These are phyloP conservation scores for Sebastes diaconus DNA, from an alignment of 2,797 vertebrate genomes.

Conservation along the genomic window DNA sequence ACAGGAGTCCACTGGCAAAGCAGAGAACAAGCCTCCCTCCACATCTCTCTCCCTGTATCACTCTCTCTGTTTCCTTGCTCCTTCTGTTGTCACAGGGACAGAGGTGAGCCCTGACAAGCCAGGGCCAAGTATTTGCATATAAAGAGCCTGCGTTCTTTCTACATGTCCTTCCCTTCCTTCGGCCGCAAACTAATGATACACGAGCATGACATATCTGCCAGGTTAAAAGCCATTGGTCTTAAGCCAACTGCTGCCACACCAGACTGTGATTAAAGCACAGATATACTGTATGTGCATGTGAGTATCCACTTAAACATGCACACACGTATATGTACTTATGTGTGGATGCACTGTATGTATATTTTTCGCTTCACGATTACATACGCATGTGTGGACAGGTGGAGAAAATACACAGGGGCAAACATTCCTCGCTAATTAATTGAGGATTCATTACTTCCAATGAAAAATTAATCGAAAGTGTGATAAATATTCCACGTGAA, in stretches of 20 bases:
- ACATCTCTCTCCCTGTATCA: constrained; percentile 41
- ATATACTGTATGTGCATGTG: constrained; percentile 15
- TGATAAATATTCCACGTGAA: constrained; percentile 58
- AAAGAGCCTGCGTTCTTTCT: constrained; percentile 61
- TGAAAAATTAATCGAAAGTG: constrained; percentile 45
- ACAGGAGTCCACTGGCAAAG: constrained; percentile 23
- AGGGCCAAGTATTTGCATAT: constrained; percentile 74
- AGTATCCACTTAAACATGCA: constrained; percentile 27
- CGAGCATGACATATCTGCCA: constrained; percentile 54
- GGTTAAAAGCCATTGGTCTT: constrained; percentile 68
- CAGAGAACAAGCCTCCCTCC: constrained; percentile 15
- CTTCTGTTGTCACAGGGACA: constrained; percentile 71
- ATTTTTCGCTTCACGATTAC: neutral
- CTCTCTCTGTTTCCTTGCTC: constrained; percentile 51
- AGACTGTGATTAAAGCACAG: constrained; percentile 49
- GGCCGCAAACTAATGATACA: constrained; percentile 65
- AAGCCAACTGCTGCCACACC: constrained; percentile 54
- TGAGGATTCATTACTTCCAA: constrained; percentile 52
- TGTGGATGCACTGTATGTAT: neutral
- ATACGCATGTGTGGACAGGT: constrained; percentile 6
- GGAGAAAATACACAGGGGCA: constrained; percentile 2
- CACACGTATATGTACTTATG: neutral
- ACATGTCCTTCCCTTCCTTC: constrained; percentile 49
- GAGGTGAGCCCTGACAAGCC: constrained; percentile 75
- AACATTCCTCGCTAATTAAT: constrained; percentile 29